These are phyloP conservation scores for Theocolax elegans DNA, from an alignment of 1,140 invertebrate species.

Conservation along the genomic window DNA sequence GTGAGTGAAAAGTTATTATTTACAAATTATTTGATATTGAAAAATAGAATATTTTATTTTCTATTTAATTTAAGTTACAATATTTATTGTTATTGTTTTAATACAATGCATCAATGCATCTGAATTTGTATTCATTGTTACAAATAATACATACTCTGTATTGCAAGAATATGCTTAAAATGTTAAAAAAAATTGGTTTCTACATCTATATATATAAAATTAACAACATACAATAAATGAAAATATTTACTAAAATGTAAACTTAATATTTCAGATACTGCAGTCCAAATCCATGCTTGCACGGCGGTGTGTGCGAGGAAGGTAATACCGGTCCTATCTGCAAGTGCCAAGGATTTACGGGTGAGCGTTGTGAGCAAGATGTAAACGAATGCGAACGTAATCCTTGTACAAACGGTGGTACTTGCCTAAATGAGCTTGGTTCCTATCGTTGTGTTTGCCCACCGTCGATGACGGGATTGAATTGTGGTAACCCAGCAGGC, in stretches of 20 bases:
- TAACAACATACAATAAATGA: too few relatives aligned
- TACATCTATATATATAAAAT: too few relatives aligned
- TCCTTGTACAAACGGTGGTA: conserved; percentile 85
- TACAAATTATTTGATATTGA: not conserved
- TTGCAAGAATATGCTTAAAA: too few relatives aligned
- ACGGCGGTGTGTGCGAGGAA: conserved; percentile 88
- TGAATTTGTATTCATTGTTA: too few relatives aligned
- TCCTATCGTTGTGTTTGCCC: conserved; percentile 86
- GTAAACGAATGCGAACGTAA: conserved; percentile 82
- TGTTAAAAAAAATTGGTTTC: too few relatives aligned
- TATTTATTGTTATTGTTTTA: too few relatives aligned
- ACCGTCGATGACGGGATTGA: conserved; percentile 78
- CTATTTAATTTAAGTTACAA: too few relatives aligned
- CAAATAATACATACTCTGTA: too few relatives aligned
- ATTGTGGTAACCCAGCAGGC: conserved; percentile 75
- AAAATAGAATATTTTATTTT: too few relatives aligned
- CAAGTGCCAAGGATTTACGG: conserved; percentile 82
- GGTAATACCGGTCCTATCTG: conserved; percentile 82
- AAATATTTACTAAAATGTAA: too few relatives aligned
- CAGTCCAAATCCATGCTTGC: conserved; percentile 80
- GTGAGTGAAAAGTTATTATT: conserved; percentile 56
- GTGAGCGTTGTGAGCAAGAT: conserved; percentile 80
- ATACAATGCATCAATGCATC: too few relatives aligned
- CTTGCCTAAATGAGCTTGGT: conserved; percentile 85
- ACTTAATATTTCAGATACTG: conserved; percentile 73